Evolutionary conservation across 2,797 vertebrate genomes (phyloP), one percentile per base, ranked within the genome.

Genomic region (Sebastes iracundus): DNA sequence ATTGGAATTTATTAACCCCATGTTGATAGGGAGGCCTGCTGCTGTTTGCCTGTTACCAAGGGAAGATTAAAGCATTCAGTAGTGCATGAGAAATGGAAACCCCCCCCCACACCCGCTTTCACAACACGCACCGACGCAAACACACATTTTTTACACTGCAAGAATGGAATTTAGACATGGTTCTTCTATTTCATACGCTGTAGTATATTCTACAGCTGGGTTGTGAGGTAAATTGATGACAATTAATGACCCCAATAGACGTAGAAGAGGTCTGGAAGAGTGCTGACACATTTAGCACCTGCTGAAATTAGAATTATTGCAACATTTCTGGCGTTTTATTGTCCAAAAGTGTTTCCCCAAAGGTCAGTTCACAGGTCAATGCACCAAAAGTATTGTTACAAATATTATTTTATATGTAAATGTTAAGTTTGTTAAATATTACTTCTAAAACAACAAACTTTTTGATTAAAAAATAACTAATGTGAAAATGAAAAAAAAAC

Each of bases 61-160:
- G 7, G 18, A 76, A 82, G 84, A 90, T 85, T 87, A 89, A 87
- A 87, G 74, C 75, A 46, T 6, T 33, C 86, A 80, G 64, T 20
- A 13, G 80, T 42, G 78, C 56, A 38, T 86, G 65, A 81, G 62
- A 58, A 80, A 79, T 32, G 53, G 60, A 81, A 81, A 77, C 33
- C 10, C 1, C 76, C 33, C 35, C 75, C 42, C 72, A 38, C 35
- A 73, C 25, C 7, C 7, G 4, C 59, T 49, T 62, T 30, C 59
- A 63, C 75, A 72, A 66, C 16, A 61, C 22, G 30, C 63, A 52
- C 38, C 0, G 4, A n/a, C 10, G 22, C 8, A n/a, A n/a, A 49
- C 33, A 72, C n/a, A 64, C 42, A 60, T 46, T 23, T 27, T 38
- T 28, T 27, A 33, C 53, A 10, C 33, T 11, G 52, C 27, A n/a